Evolutionary conservation across 2,888 invertebrate species (phyloP), one percentile per base, ranked within the genome.

Genomic region (Meteorus colon): DNA sequence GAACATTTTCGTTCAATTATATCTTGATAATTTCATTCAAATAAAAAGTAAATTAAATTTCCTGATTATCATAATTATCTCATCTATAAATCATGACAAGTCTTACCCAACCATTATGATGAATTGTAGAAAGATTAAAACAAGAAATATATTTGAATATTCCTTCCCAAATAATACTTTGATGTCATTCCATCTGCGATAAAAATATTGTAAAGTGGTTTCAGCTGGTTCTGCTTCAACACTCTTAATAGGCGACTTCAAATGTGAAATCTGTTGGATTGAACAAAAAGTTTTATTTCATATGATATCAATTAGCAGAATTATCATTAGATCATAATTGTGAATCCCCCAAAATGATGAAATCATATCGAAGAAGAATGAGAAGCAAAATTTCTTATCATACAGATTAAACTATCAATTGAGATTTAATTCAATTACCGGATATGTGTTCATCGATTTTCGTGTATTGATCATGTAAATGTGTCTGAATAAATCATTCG

Each of bases 401-500:
- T 2, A 8, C 2, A 41, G 4, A 41, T 41, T 2, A 41, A 2
- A 41, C 8, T 12, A 41, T 41, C 12, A 8, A 41, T 41, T 41
- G 8, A 12, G 41, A n/a, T 14, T 27, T 12, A 76, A 70, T 83
- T 82, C 71, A 31, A 24, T 84, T 90, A 96, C 96, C 77, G 95
- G 94, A 89, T 92, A 96, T 0, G 91, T 91, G 8, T 93, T 91
- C 51, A 90, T 90, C 0, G 93, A 90, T 76, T 92, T 92, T 12
- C 94, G 92, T 0, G 92, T 94, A 84, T 96, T 96, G 79, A 93
- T 86, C 0, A 90, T 85, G 86, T 94, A 96, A 71, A 96, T 94
- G 79, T 87, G 91, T 75, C 90, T 91, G 79, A 95, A 92, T 0
- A 95, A 91, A 12, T 89, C 86, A 81, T 95, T 86, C 0, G 95